phyloP scores from a whole-genome alignment of 1,140 invertebrate species.

The Drosophila nannoptera region DNA sequence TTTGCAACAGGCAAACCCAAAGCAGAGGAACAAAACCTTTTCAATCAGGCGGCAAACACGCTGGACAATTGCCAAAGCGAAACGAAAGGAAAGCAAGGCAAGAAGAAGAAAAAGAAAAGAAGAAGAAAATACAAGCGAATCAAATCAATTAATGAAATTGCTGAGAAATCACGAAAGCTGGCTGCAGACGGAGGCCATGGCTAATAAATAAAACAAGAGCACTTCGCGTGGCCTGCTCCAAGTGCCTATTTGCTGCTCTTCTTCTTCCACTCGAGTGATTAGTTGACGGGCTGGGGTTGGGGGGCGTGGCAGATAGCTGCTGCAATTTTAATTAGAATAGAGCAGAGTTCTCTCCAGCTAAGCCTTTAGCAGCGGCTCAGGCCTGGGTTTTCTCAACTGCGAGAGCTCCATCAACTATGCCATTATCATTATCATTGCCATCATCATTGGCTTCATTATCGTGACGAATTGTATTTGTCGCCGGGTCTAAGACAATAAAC shows the following conservation, averaged over 20 bases:
- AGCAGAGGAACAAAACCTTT: constrained; percentile 26
- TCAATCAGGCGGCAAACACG: constrained; percentile 35
- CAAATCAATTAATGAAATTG: constrained; percentile 48
- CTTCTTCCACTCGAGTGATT: constrained; percentile 19
- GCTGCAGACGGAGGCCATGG: background rate
- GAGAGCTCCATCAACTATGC: constrained; percentile 19
- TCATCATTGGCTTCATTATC: constrained; percentile 49
- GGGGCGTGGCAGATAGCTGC: constrained; percentile 17
- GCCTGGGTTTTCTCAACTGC: constrained; percentile 10
- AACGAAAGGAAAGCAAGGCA: background rate
- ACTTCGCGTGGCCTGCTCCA: background rate
- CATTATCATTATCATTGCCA: constrained; percentile 10
- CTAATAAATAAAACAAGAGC: constrained; percentile 41
- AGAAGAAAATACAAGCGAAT: constrained; percentile 24
- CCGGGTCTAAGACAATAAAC: constrained; percentile 62
- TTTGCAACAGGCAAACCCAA: constrained; percentile 37
- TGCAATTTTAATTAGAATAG: constrained; percentile 39
- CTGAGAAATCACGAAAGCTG: constrained; percentile 19
- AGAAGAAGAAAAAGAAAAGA: background rate
- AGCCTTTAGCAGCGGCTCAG: constrained; percentile 21
- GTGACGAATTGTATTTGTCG: constrained; percentile 39
- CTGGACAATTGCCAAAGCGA: constrained; percentile 32
- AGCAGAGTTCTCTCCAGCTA: constrained; percentile 9
- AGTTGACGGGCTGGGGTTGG: background rate
- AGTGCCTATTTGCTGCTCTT: background rate